A percentile compares a stretch with the other conserved stretches of the same genome.
Conservation (phyloP, 2,797 vertebrate genomes). For the Benthosema pterotum region DNA sequence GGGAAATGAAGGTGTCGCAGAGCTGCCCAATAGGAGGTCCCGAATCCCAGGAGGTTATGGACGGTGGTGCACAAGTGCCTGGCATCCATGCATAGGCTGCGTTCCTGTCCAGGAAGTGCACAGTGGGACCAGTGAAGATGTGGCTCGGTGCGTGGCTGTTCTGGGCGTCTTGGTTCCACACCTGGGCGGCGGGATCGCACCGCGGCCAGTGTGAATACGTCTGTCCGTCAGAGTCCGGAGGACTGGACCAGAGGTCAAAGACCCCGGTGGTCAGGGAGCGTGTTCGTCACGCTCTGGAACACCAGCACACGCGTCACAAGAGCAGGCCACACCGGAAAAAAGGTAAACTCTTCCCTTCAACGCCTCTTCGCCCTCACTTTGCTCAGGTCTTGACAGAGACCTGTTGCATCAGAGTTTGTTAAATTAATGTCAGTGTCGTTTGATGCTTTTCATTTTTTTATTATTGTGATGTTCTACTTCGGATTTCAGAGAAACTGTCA, state of each 20-base stretch:
- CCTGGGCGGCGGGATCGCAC: slow-evolving; percentile 65
- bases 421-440: background rate
- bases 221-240: slow-evolving; percentile 57
- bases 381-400: background rate
- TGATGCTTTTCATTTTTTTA: background rate
- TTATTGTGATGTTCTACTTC: background rate
- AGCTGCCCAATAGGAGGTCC: slow-evolving; percentile 16
- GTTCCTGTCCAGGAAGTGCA: slow-evolving; percentile 29
- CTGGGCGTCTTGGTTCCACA: slow-evolving; percentile 63
- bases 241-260: slow-evolving; percentile 51
- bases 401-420: background rate
- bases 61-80: slow-evolving; percentile 32
- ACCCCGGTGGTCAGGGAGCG: slow-evolving; percentile 63
- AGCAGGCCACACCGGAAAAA: slow-evolving; percentile 70
- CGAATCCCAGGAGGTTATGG: slow-evolving; percentile 26
- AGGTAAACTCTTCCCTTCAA: slow-evolving; percentile 74
- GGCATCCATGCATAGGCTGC: slow-evolving; percentile 15
- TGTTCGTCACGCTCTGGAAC: slow-evolving; percentile 53
- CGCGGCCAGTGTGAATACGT: slow-evolving; percentile 69
- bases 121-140: slow-evolving; percentile 67
- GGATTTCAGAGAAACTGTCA: background rate
- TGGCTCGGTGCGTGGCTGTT: slow-evolving; percentile 68
- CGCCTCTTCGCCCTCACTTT: background rate
- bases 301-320: slow-evolving; percentile 61
- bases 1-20: slow-evolving; percentile 41